These are phyloP conservation scores for Varanus salvator DNA, from an alignment of 2,113 vertebrate species.

Conservation along the genomic window DNA sequence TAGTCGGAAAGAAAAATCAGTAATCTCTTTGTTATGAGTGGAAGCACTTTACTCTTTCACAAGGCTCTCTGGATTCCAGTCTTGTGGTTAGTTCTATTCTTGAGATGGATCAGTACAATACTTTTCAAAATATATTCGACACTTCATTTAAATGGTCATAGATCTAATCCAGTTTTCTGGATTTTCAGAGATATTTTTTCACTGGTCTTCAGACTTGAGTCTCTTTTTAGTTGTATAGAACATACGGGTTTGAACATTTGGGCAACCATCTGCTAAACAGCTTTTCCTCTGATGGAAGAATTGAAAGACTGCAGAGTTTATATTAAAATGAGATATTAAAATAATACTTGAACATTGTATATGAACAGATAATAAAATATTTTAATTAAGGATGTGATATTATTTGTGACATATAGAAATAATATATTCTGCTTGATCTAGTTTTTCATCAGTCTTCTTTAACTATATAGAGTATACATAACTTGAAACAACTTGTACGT, in stretches of 20 bases:
- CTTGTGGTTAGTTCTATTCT: not conserved
- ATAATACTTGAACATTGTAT: not conserved
- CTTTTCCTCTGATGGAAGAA: not conserved
- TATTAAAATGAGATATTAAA: not conserved
- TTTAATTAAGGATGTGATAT: not conserved
- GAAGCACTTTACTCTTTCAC: not conserved
- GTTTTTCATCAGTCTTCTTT: not conserved
- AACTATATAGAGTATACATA: not conserved
- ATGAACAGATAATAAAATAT: not conserved
- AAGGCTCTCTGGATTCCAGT: not conserved
- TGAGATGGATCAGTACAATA: not conserved
- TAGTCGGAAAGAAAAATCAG: not conserved
- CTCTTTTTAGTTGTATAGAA: not conserved
- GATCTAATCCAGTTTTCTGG: conserved; percentile 1
- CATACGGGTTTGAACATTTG: not conserved
- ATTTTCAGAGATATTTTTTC: not conserved
- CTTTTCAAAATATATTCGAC: not conserved
- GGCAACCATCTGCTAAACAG: not conserved
- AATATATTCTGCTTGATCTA: not conserved
- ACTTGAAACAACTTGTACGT: not conserved
- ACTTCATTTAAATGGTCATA: not conserved
- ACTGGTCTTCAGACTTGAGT: not conserved
- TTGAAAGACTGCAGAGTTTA: not conserved
- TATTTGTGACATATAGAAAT: not conserved
- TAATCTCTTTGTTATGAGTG: not conserved